Evolutionary conservation across 2,113 vertebrate genomes (phyloP), one percentile per base, ranked within the genome.

Genomic region (Fregata magnificens): DNA sequence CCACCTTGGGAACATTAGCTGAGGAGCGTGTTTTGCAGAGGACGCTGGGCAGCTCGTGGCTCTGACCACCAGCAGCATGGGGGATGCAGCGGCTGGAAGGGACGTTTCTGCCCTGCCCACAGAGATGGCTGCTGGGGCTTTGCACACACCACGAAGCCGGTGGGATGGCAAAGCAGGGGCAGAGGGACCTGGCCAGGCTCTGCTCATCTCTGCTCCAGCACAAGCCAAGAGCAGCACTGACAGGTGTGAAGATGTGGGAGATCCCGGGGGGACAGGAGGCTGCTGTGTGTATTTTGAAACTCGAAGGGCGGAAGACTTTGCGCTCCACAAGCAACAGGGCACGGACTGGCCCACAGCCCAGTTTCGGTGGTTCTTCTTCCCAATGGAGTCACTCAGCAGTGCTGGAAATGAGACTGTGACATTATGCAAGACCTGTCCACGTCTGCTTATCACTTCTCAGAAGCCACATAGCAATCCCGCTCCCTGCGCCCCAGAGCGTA

Each of bases 41-140:
- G 62, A 38, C 3, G 1, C 9, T 5, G 15, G 26, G 52, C 56
- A 84, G 53, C 1, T 3, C 4, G 8, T 0, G 3, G 56, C 49
- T 69, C 34, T 22, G 53, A 11, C 11, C 22, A 20, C 38, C 25
- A 28, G 59, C 66, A 50, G 47, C 31, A 2, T 1, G 6, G 32
- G 40, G 42, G 11, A 32, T 5, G 7, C 16, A 29, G 45, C 1
- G 7, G 47, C 36, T 59, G 29, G 32, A 63, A 56, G 16, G 20
- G 42, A 63, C 0, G 0, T 45, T 36, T 38, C 36, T 74, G 55
- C 21, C 62, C 73, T 50, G 65, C 14, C 42, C 28, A 17, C 40
- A n/a, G 66, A 1, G 4, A 50, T 31, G 15, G 38, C 38, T 65
- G 14, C 12, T 3, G 1, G 12, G 6, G 61, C 58, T 73, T 79